Evolutionary conservation across 37 sponge, comb jelly and placozoan species (phyloP).

Genomic region (Agelas oroides): DNA sequence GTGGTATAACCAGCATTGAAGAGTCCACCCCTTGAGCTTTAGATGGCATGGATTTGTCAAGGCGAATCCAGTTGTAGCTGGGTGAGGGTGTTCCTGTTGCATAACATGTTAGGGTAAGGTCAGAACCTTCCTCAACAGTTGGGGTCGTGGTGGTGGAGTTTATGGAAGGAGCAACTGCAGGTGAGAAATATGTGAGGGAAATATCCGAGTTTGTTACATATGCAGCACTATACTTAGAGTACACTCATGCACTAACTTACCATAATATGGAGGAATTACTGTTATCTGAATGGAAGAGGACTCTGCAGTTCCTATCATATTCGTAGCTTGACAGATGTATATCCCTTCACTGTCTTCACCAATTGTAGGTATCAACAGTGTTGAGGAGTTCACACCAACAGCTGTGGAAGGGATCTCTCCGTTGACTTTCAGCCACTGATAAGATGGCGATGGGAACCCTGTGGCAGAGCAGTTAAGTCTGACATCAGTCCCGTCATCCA

Average conservation of each 20-base stretch:
- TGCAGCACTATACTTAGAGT: too few relatives aligned
- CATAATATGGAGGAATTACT: too few relatives aligned
- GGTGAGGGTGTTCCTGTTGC: not conserved
- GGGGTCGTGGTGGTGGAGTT: not conserved
- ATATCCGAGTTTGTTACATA: too few relatives aligned
- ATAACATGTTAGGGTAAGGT: not conserved
- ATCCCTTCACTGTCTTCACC: not conserved
- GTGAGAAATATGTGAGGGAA: not conserved
- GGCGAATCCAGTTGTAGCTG: not conserved
- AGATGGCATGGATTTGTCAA: not conserved
- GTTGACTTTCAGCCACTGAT: not conserved
- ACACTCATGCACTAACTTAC: too few relatives aligned
- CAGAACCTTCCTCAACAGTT: not conserved
- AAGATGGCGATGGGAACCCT: not conserved
- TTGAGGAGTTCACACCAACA: not conserved
- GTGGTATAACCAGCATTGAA: not conserved
- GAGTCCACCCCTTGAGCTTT: not conserved
- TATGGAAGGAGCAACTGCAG: not conserved
- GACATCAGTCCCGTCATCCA: not conserved
- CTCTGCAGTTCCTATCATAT: not conserved
- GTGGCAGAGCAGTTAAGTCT: not conserved
- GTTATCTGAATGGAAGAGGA: not conserved
- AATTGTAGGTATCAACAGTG: not conserved
- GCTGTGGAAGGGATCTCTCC: not conserved
- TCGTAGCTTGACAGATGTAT: not conserved